These are phyloP conservation scores for Drosophila prosaltans DNA, from an alignment of 1,140 invertebrate genomes.

Conservation along the genomic window DNA sequence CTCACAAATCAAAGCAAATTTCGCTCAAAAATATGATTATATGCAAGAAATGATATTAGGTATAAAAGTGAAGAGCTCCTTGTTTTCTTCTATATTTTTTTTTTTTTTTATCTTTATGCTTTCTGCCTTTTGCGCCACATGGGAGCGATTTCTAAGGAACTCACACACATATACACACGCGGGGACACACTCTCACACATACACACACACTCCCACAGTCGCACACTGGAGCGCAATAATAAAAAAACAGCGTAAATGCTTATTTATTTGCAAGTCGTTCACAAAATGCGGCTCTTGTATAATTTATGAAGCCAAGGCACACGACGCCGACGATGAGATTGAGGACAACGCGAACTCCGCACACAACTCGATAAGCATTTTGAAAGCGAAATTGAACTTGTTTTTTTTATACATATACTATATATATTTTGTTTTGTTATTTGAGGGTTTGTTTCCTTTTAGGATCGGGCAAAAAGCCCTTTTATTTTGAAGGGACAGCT, in stretches of 20 bases:
- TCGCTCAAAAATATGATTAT: constrained; percentile 49
- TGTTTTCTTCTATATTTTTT: constrained; percentile 28
- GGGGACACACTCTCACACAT: constrained; percentile 16
- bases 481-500: constrained; percentile 47
- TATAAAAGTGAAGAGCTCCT: constrained; percentile 32
- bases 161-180: constrained; percentile 15
- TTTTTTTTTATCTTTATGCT: constrained; percentile 51
- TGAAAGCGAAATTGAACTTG: constrained; percentile 72
- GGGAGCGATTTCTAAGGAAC: constrained; percentile 72
- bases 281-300: constrained; percentile 74
- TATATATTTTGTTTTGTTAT: constrained; percentile 32
- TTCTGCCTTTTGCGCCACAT: constrained; percentile 61
- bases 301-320: constrained; percentile 78
- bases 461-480: constrained; percentile 47
- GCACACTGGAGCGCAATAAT: constrained; percentile 66
- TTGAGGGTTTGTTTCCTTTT: constrained; percentile 19
- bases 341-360: constrained; percentile 25
- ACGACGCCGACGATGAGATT: constrained; percentile 37
- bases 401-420: constrained; percentile 27
- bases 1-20: constrained; percentile 62
- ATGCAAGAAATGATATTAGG: constrained; percentile 59
- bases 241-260: constrained; percentile 74
- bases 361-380: constrained; percentile 50
- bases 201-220: constrained; percentile 15
- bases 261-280: constrained; percentile 81